Evolutionary conservation across 2,113 vertebrate species (phyloP).

Genomic region (Tringa solitaria): DNA sequence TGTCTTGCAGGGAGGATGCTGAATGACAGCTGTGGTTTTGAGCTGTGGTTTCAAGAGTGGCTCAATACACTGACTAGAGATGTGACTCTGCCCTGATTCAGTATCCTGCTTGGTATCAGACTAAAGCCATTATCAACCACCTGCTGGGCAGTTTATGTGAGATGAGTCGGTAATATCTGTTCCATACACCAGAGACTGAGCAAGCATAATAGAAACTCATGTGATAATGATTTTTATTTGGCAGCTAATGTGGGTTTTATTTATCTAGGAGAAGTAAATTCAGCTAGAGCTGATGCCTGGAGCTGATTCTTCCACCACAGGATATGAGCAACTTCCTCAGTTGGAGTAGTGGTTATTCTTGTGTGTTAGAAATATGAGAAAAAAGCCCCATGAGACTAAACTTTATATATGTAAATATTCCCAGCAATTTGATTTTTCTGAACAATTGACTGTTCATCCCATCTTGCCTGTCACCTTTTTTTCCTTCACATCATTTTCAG

Average conservation of each 20-base stretch:
- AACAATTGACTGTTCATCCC: not conserved
- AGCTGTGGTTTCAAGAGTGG: not conserved
- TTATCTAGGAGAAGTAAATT: not conserved
- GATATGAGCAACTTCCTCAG: not conserved
- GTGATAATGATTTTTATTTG: not conserved
- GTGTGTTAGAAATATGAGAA: not conserved
- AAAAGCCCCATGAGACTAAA: not conserved
- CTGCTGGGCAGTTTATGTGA: not conserved
- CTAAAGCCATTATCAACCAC: not conserved
- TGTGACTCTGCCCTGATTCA: fast-evolving
- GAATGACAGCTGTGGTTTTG: not conserved
- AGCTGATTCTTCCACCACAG: not conserved
- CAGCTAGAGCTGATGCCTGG: not conserved
- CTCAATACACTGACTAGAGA: not conserved
- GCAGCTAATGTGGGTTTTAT: not conserved
- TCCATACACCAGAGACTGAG: not conserved
- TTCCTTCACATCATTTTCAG: not conserved
- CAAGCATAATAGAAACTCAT: not conserved
- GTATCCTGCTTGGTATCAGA: not conserved
- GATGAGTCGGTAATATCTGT: not conserved
- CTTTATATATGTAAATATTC: not conserved
- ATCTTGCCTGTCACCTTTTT: not conserved
- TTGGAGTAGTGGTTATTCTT: not conserved
- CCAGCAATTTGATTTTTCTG: not conserved
- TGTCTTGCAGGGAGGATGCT: not conserved